These are phyloP conservation scores for Gymnopithys bicolor DNA, from an alignment of 2,797 vertebrate species.

Conservation along the genomic window DNA sequence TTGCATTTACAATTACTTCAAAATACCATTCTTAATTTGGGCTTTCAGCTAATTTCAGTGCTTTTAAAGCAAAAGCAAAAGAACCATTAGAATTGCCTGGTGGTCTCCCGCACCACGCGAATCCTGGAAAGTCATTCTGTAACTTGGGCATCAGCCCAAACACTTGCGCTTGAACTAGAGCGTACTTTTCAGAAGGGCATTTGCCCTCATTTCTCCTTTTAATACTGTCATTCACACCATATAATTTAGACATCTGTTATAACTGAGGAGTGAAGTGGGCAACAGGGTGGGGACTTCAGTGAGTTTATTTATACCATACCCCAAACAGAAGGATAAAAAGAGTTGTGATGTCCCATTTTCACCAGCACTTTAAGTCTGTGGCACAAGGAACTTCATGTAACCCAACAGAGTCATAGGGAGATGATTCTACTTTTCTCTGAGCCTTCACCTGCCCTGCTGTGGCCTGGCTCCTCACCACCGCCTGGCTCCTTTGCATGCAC, in stretches of 20 bases:
- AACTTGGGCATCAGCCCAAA: neutral
- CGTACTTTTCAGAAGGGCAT: neutral
- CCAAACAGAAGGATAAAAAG: neutral
- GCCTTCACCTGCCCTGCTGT: neutral
- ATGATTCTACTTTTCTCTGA: neutral
- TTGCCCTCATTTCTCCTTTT: constrained; percentile 1
- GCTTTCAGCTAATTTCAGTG: constrained; percentile 5
- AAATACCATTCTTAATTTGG: constrained; percentile 4
- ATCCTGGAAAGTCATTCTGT: neutral
- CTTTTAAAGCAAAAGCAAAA: constrained; percentile 11
- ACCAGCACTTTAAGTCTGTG: accelerated
- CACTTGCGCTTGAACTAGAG: neutral
- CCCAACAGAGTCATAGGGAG: neutral
- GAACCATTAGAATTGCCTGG: neutral
- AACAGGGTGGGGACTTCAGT: neutral
- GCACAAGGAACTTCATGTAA: neutral
- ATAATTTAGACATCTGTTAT: neutral
- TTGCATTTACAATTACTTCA: constrained; percentile 18
- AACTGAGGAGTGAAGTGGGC: neutral
- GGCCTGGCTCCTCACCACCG: neutral
- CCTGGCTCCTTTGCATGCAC: neutral
- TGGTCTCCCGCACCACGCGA: neutral
- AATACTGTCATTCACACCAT: neutral
- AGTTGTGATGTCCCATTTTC: neutral
- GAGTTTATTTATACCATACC: neutral